Evolutionary conservation across 2,888 invertebrate species (phyloP).

Genomic region (Melolontha melolontha): DNA sequence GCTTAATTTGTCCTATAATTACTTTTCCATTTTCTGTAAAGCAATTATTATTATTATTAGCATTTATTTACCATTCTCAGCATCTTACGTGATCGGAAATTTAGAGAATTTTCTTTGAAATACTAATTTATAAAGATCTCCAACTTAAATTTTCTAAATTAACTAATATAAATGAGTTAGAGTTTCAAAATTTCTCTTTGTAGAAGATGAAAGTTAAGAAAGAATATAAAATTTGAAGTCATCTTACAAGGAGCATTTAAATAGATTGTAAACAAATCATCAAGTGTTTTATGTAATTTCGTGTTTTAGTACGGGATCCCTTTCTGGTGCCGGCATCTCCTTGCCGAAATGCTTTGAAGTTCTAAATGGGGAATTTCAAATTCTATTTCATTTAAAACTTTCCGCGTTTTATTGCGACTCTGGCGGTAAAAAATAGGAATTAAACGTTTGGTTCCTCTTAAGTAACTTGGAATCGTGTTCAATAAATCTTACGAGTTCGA

Average conservation of each 20-base stretch:
- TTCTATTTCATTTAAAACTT: constrained; percentile 43
- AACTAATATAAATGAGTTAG: not conserved
- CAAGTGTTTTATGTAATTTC: constrained; percentile 40
- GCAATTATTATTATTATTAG: too few species aligned
- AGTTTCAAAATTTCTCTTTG: not conserved
- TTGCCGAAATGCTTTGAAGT: constrained; percentile 37
- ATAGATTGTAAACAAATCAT: constrained; percentile 44
- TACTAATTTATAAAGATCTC: too few species aligned
- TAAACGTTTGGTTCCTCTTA: constrained; percentile 24
- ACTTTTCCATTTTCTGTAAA: too few species aligned
- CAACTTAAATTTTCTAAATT: constrained; percentile 16
- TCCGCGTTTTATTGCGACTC: constrained; percentile 26
- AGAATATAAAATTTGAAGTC: constrained; percentile 6
- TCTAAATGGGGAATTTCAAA: constrained; percentile 36
- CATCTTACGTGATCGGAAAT: too few species aligned
- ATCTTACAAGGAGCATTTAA: constrained; percentile 18
- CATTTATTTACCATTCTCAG: too few species aligned
- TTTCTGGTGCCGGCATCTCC: constrained; percentile 18
- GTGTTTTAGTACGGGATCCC: constrained; percentile 27
- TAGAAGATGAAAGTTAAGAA: constrained; percentile 3
- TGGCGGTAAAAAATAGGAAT: constrained; percentile 14
- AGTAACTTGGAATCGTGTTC: constrained; percentile 18
- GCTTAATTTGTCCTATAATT: too few species aligned
- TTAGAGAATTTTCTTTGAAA: too few species aligned
- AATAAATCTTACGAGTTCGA: constrained; percentile 23